Conservation (phyloP, 2,113 vertebrate genomes). For the Chloroceryle aenea region DNA sequence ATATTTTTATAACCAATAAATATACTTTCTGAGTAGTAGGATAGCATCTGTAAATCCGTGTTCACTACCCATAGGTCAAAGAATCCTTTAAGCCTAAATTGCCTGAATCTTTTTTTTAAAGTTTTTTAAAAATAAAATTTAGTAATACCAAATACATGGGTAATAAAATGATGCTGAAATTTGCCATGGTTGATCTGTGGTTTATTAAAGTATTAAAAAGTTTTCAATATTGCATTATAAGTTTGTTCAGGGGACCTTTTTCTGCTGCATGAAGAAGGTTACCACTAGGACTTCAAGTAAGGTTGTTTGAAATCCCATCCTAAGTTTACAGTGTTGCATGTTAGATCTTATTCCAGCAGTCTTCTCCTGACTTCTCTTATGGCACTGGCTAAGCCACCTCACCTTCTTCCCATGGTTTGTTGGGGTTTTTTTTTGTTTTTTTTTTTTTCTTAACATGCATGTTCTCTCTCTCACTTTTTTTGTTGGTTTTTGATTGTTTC, state of each 20-base stretch:
- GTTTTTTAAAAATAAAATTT: neutral
- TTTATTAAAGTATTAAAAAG: neutral
- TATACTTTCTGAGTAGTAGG: neutral
- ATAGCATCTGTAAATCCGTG: neutral
- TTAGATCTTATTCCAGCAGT: neutral
- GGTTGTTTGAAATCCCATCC: neutral
- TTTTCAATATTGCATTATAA: neutral
- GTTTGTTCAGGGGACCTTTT: neutral
- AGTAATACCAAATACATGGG: neutral
- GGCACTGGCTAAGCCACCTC: neutral
- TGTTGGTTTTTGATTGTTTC: too few species aligned
- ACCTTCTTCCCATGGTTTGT: neutral
- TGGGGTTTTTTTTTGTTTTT: too few species aligned
- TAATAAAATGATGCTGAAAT: neutral
- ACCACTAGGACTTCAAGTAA: neutral
- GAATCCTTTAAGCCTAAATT: neutral
- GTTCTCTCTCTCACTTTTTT: neutral
- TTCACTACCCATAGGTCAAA: neutral
- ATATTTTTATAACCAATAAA: neutral
- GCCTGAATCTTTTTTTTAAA: neutral
- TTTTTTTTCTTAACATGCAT: neutral
- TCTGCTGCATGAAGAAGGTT: neutral
- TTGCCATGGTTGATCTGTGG: neutral
- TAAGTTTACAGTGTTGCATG: neutral
- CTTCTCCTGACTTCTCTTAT: neutral